Evolutionary conservation across 1,140 invertebrate genomes (phyloP).

Genomic region (Drosophila erecta): DNA sequence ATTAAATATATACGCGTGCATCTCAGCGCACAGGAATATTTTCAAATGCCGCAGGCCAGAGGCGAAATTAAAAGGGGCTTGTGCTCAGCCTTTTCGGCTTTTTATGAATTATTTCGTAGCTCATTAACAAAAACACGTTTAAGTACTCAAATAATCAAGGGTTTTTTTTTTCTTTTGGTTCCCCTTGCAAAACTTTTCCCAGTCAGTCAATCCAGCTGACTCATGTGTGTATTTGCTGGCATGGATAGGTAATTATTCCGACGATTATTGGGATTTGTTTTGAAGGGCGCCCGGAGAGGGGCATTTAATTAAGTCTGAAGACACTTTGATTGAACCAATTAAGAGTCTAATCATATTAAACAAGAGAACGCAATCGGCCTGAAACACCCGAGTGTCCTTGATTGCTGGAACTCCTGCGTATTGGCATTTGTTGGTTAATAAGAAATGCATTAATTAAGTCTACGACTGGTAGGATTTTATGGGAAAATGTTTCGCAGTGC

Average conservation of each 20-base stretch:
- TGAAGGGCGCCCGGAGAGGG: constrained; percentile 9
- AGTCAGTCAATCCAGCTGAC: constrained; percentile 10
- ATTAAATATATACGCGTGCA: constrained; percentile 26
- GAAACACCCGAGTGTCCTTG: constrained; percentile 6
- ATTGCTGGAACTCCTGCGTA: not conserved
- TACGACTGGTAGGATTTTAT: not conserved
- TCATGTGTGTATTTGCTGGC: not conserved
- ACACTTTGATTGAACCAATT: constrained; percentile 66
- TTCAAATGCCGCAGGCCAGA: not conserved
- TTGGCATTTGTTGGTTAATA: constrained; percentile 4
- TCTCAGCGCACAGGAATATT: constrained; percentile 6
- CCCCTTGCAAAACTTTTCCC: constrained; percentile 22
- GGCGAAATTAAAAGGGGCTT: not conserved
- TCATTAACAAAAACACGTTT: constrained; percentile 61
- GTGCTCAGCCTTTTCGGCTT: constrained; percentile 22
- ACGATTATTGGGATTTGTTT: constrained; percentile 56
- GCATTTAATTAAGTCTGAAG: constrained; percentile 61
- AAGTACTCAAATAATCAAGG: constrained; percentile 67
- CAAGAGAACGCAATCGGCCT: constrained; percentile 16
- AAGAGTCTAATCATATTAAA: constrained; percentile 43
- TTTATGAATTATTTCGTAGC: constrained; percentile 54
- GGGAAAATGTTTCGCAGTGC: not conserved
- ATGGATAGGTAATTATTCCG: constrained; percentile 41
- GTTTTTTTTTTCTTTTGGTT: not conserved
- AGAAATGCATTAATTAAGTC: constrained; percentile 8